Conservation (phyloP, 1,140 invertebrate species). For the Aphidius ervi region DNA sequence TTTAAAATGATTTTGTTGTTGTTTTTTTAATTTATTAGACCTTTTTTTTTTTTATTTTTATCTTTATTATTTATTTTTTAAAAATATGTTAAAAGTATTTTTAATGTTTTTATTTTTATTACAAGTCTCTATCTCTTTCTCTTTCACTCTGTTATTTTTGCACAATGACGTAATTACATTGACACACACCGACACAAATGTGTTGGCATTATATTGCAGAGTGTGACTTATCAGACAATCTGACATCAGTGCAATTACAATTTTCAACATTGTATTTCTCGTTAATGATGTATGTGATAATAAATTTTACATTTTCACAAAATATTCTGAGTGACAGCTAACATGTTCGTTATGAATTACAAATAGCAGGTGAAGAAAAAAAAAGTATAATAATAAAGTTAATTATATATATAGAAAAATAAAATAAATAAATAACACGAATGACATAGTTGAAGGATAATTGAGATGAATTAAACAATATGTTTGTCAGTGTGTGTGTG, state of each 20-base stretch:
- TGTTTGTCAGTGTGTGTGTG: neutral
- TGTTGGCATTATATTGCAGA: too few species aligned
- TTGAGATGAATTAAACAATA: conserved; percentile 11
- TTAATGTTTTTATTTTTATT: too few species aligned
- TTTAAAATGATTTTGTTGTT: too few species aligned
- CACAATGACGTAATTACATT: too few species aligned
- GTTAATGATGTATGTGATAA: neutral
- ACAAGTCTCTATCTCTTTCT: too few species aligned
- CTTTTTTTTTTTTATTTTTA: too few species aligned
- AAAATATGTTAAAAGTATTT: too few species aligned
- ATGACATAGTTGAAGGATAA: neutral
- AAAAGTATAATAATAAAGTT: neutral
- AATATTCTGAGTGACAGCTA: conserved; percentile 2
- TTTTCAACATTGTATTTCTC: conserved; percentile 4
- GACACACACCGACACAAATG: too few species aligned
- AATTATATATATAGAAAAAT: neutral
- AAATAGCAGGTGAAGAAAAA: neutral
- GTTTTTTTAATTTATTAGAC: too few species aligned
- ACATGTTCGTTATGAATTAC: conserved; percentile 7
- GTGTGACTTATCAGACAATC: conserved; percentile 1
- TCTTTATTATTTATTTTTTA: too few species aligned
- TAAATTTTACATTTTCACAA: neutral
- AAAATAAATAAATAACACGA: neutral
- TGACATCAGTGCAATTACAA: conserved; percentile 8
- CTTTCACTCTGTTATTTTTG: too few species aligned